phyloP scores from a whole-genome alignment of 1,140 invertebrate genomes.

The Rhagoletis zephyria region DNA sequence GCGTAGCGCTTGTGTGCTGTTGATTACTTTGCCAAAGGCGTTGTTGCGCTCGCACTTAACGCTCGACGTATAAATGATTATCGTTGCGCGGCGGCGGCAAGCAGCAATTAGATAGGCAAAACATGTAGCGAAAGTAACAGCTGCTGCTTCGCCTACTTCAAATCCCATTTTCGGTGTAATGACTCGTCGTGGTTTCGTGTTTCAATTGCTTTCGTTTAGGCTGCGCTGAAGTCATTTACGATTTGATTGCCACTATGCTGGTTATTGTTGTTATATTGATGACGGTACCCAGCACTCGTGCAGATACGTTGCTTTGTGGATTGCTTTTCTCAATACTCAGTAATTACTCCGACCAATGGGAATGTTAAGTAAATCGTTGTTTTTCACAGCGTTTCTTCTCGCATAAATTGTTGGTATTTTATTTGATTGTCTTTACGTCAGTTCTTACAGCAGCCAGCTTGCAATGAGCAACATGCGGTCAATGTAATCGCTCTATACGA shows the following conservation, averaged over 20 bases:
- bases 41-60: not conserved
- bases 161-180: constrained; percentile 27
- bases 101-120: constrained; percentile 9
- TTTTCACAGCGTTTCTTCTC: not conserved
- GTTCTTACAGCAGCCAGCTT: not conserved
- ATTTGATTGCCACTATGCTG: not conserved
- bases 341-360: not conserved
- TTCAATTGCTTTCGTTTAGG: constrained; percentile 25
- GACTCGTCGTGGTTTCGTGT: not conserved
- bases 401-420: no score
- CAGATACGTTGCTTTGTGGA: not conserved
- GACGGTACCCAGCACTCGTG: not conserved
- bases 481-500: constrained; percentile 3
- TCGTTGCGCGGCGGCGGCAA: not conserved
- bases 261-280: not conserved
- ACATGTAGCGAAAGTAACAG: not conserved
- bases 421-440: constrained; percentile 29
- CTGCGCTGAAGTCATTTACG: not conserved
- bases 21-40: not conserved
- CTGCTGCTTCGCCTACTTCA: not conserved
- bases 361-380: constrained; percentile 25
- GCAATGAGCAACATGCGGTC: not conserved
- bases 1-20: not conserved
- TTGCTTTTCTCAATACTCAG: not conserved
- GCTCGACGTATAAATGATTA: not conserved